Evolutionary conservation across 2,113 vertebrate genomes (phyloP), one percentile per base, ranked within the genome.

Genomic region (Sylvietta virens): DNA sequence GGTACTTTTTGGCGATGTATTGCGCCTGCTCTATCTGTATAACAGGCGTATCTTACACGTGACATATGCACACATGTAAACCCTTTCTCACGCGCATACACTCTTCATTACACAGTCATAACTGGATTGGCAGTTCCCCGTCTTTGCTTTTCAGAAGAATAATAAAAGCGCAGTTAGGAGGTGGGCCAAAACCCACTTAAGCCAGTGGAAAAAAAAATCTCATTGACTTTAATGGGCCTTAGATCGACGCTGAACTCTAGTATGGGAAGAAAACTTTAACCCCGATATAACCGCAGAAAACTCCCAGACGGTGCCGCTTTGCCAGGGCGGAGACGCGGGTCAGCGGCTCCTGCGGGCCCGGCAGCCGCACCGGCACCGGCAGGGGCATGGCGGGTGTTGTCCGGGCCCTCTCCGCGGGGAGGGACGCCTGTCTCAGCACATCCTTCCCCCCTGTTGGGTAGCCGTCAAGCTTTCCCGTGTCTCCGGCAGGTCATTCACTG

Each of bases 401-500:
- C 27, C 7, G 0, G 14, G 15, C 14, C 18, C 24, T 21, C 44
- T 48, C 44, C 1, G 2, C 13, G 19, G n/a, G 42, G 42, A 27
- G 11, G 27, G 33, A 33, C 7, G 6, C 27, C 45, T 39, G 22
- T 27, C 18, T 27, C 66, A 44, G 56, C 51, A 13, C 17, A 24
- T 8, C 37, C 22, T 21, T 8, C 3, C 5, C 12, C 20, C 4
- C 4, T 3, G 27, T 53, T 28, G 27, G 37, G n/a, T 53, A 53
- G 56, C 11, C 31, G 15, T 23, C 28, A 30, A 92, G 31, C 64
- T 65, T 69, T 76, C 15, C 31, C 54, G 7, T 97, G 77, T 88
- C 84, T 69, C 56, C 26, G 69, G 18, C 96, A 99, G 99, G 99
- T 99, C 51, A 99, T 99, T 91, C 99, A 99, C 94, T 99, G 99